Conservation (phyloP, 2,888 invertebrate genomes). For the Onthophagus sagittarius region DNA sequence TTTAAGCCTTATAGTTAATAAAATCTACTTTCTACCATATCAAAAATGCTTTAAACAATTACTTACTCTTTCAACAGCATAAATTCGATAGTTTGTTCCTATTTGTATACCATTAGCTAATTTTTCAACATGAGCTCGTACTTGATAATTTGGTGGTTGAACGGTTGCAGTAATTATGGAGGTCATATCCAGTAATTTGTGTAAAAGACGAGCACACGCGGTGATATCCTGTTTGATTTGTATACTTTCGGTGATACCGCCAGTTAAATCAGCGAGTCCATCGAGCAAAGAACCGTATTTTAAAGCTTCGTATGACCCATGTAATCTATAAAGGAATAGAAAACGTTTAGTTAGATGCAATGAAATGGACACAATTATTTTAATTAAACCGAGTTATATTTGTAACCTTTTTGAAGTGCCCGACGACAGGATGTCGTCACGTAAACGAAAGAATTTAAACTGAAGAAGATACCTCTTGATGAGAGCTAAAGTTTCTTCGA, state of each 20-base stretch:
- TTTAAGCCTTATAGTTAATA: not conserved
- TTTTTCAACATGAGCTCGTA: conserved; percentile 52
- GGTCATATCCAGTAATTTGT: conserved; percentile 72
- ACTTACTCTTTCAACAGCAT: conserved; percentile 67
- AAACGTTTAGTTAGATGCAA: not conserved
- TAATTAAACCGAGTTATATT: not conserved
- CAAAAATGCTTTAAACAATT: not conserved
- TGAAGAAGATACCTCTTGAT: too few species aligned
- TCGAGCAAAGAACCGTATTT: conserved; percentile 88
- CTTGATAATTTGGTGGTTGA: conserved; percentile 51
- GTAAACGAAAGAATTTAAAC: not conserved
- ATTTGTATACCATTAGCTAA: conserved; percentile 65
- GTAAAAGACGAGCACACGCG: conserved; percentile 61
- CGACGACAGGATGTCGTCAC: not conserved
- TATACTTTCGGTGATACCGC: conserved; percentile 83
- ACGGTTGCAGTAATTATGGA: conserved; percentile 80
- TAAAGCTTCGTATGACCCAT: conserved; percentile 89
- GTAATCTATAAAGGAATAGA: conserved; percentile 59
- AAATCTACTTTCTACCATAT: not conserved
- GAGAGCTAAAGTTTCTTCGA: too few species aligned
- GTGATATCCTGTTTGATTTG: conserved; percentile 68
- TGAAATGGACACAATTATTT: not conserved
- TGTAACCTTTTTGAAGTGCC: not conserved
- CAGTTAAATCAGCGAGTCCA: conserved; percentile 83
- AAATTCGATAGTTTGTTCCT: conserved; percentile 76